A percentile compares a stretch with the other conserved stretches of the same genome.
Conservation (phyloP, 1,140 invertebrate genomes). For the Laodelphax striatellus region DNA sequence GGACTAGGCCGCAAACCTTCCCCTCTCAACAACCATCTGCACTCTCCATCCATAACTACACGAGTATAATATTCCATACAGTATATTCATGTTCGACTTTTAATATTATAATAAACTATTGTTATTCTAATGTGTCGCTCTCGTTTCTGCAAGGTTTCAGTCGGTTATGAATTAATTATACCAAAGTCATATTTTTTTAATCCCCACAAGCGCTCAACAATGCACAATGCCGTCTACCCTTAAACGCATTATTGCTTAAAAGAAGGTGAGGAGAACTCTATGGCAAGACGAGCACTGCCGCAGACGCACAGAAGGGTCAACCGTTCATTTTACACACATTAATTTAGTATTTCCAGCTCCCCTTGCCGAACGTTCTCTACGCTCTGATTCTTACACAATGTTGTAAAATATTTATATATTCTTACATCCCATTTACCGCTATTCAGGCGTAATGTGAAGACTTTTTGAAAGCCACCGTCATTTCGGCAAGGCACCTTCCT, state of each 20-base stretch:
- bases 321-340: slow-evolving; percentile 1
- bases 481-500: no score
- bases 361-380: not conserved
- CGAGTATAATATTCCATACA: not conserved
- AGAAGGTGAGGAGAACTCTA: no score
- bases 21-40: no score
- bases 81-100: not conserved
- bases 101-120: slow-evolving; percentile 1
- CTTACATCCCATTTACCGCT: not conserved
- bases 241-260: no score
- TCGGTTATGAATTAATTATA: slow-evolving; percentile 2
- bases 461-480: no score
- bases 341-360: not conserved
- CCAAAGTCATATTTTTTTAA: slow-evolving; percentile 2
- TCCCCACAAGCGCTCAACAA: not conserved
- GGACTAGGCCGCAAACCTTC: no score
- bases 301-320: not conserved
- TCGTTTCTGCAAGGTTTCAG: slow-evolving; percentile 1
- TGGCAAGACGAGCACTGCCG: no score
- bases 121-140: not conserved
- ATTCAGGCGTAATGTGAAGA: not conserved
- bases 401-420: not conserved
- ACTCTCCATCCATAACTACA: no score
- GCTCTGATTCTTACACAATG: not conserved
- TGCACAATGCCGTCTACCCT: no score